These are phyloP conservation scores for Ctenodactylus gundi DNA, from an alignment of 2,113 vertebrate species.

Conservation along the genomic window DNA sequence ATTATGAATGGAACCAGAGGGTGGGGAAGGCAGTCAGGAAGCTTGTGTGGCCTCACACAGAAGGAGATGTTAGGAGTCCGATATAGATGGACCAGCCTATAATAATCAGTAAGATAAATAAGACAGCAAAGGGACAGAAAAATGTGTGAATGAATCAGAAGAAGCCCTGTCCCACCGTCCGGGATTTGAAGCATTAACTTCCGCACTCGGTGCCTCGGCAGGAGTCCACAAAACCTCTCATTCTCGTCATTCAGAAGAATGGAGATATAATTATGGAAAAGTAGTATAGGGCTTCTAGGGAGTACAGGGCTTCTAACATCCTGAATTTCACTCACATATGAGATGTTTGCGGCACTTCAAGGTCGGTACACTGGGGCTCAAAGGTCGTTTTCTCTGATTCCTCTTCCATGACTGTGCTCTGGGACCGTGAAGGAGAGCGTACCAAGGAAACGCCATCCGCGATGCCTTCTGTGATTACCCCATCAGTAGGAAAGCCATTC, in stretches of 20 bases:
- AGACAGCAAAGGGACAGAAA: not conserved
- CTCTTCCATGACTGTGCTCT: not conserved
- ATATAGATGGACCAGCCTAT: not conserved
- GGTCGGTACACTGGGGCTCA: not conserved
- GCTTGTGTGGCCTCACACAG: not conserved
- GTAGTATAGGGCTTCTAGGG: not conserved
- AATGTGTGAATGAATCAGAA: not conserved
- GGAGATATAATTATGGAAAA: not conserved
- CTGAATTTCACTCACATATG: not conserved
- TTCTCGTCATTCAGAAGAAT: not conserved
- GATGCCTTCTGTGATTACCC: too few species aligned
- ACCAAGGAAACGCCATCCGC: too few species aligned
- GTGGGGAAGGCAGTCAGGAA: not conserved
- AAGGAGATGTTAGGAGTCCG: not conserved
- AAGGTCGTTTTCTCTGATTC: not conserved
- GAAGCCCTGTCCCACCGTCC: not conserved
- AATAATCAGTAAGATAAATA: not conserved
- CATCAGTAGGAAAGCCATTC: too few species aligned
- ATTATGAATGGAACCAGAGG: not conserved
- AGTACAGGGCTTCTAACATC: not conserved
- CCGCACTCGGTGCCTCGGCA: not conserved
- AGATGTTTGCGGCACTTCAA: not conserved
- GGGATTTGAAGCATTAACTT: not conserved
- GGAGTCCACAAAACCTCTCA: not conserved
- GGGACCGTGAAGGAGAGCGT: too few species aligned